Evolutionary conservation across 2,113 vertebrate species (phyloP).

Genomic region (Atrichornis clamosus): DNA sequence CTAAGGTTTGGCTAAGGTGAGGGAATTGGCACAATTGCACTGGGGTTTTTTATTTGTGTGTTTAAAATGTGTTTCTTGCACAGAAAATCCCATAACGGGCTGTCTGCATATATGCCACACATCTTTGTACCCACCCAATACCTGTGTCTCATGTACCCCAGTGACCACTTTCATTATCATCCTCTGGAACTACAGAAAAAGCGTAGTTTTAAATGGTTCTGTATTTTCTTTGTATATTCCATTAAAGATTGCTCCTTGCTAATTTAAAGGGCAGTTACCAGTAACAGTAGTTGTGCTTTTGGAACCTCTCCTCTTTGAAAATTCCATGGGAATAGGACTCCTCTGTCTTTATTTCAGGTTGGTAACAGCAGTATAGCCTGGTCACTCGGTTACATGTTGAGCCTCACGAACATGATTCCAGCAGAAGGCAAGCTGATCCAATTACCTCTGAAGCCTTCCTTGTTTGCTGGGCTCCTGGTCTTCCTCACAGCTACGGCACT

Average conservation of each 20-base stretch:
- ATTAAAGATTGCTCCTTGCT: neutral
- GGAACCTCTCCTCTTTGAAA: neutral
- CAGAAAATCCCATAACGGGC: neutral
- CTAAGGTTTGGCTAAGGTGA: neutral
- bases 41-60: neutral
- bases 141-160: neutral
- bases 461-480: slow-evolving; percentile 82
- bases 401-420: slow-evolving; percentile 93
- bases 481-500: slow-evolving; percentile 79
- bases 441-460: slow-evolving; percentile 75
- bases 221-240: neutral
- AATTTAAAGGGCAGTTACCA: neutral
- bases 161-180: neutral
- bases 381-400: slow-evolving; percentile 95
- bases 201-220: neutral
- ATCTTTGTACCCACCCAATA: neutral
- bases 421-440: slow-evolving; percentile 78
- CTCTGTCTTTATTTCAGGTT: slow-evolving; percentile 74
- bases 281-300: neutral
- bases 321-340: neutral
- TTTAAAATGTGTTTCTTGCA: neutral
- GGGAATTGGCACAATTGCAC: neutral
- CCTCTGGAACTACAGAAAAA: neutral
- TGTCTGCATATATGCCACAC: neutral
- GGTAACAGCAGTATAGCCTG: slow-evolving; percentile 87